These are phyloP conservation scores for Naso thynnoides DNA, from an alignment of 2,797 vertebrate genomes.

Conservation along the genomic window DNA sequence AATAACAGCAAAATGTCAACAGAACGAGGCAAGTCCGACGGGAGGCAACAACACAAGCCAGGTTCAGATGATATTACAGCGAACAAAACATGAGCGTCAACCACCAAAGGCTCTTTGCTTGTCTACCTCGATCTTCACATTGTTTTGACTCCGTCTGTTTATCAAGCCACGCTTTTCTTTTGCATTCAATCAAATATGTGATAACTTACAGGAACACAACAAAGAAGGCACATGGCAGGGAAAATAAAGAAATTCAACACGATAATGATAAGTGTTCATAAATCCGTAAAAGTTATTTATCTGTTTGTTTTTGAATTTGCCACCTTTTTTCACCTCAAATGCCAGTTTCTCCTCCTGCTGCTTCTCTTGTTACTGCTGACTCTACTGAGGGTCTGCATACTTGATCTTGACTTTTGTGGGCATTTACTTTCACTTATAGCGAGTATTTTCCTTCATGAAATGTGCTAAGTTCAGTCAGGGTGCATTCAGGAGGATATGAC, in stretches of 20 bases:
- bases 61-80: slow-evolving; percentile 85
- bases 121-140: slow-evolving; percentile 67
- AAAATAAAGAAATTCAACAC: neutral
- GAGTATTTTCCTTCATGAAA: neutral
- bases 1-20: slow-evolving; percentile 86
- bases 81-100: slow-evolving; percentile 81
- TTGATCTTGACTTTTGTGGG: neutral
- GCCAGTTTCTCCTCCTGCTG: neutral
- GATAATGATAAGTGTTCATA: slow-evolving; percentile 18
- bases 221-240: slow-evolving; percentile 1
- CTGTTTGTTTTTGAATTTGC: neutral
- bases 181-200: slow-evolving; percentile 38
- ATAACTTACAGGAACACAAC: slow-evolving; percentile 26
- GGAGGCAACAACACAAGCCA: slow-evolving; percentile 83
- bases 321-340: neutral
- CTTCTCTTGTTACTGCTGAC: neutral
- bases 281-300: neutral
- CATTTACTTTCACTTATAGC: slow-evolving; percentile 11
- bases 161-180: slow-evolving; percentile 50
- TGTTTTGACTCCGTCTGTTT: slow-evolving; percentile 68
- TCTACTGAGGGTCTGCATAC: neutral
- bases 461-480: neutral
- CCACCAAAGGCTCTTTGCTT: slow-evolving; percentile 76
- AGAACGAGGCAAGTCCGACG: slow-evolving; percentile 82
- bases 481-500: neutral